A percentile compares a stretch with the other conserved stretches of the same genome.
phyloP scores from a whole-genome alignment of 2,797 vertebrate genomes.

The Macropus fuliginosus region DNA sequence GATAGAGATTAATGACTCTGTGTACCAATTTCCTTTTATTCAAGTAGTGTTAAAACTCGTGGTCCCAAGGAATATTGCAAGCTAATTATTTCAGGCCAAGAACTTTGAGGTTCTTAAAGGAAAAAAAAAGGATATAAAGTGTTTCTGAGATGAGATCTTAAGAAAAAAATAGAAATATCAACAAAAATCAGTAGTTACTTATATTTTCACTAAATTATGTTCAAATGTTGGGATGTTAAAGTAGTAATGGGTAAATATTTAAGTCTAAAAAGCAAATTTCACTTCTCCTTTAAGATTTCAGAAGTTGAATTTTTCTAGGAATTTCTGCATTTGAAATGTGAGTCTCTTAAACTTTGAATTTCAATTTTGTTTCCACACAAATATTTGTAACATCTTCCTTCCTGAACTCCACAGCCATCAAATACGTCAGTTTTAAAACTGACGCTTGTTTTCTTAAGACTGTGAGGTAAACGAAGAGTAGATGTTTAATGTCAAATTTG shows the following conservation, averaged over 20 bases:
- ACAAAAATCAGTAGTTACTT: constrained; percentile 21
- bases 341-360: not conserved
- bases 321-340: constrained; percentile 1
- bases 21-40: not conserved
- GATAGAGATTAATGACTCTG: not conserved
- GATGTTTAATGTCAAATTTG: constrained; percentile 23
- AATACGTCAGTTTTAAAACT: constrained; percentile 8
- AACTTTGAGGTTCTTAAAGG: not conserved
- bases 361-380: too few species aligned
- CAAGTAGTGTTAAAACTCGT: not conserved
- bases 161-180: constrained; percentile 14
- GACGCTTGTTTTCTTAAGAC: constrained; percentile 1
- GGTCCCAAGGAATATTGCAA: not conserved
- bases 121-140: constrained; percentile 7
- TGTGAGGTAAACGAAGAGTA: not conserved
- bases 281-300: constrained; percentile 11
- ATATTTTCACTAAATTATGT: constrained; percentile 12
- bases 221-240: not conserved
- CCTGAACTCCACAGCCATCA: constrained; percentile 17
- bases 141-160: constrained; percentile 24
- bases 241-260: constrained; percentile 19
- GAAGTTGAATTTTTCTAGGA: not conserved
- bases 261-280: not conserved
- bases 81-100: not conserved
- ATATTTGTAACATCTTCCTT: not conserved